These are phyloP conservation scores for Rhinopomastus cyanomelas DNA, from an alignment of 2,113 vertebrate species.

Conservation along the genomic window DNA sequence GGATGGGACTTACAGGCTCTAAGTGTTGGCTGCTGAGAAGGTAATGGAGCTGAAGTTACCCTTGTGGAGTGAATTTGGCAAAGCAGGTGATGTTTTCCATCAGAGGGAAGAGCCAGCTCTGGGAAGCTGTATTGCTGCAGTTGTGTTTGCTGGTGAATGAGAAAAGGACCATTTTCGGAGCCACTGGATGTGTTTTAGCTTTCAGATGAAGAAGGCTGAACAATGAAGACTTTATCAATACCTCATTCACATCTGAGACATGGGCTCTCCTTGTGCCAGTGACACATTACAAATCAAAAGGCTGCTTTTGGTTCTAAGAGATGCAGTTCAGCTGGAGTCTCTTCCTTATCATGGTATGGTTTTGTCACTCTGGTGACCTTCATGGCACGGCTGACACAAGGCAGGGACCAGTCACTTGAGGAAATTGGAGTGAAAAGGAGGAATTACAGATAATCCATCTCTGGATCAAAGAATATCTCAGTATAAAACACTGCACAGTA, in stretches of 20 bases:
- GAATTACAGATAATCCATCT: neutral
- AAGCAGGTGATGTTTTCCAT: neutral
- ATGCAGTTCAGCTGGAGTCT: neutral
- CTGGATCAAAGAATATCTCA: neutral
- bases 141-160: neutral
- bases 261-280: neutral
- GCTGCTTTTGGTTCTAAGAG: neutral
- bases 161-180: neutral
- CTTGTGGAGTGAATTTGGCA: neutral
- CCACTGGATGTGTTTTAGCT: neutral
- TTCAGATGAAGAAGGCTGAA: neutral
- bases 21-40: neutral
- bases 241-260: neutral
- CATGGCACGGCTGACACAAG: neutral
- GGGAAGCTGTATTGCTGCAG: neutral
- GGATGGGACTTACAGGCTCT: accelerated
- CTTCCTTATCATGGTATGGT: neutral
- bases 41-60: neutral
- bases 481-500: neutral
- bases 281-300: neutral
- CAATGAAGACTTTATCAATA: neutral
- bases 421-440: neutral
- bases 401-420: neutral
- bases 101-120: accelerated
- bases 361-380: neutral